Evolutionary conservation across 2,797 vertebrate species (phyloP), one percentile per base, ranked within the genome.

Genomic region (Glossophaga mutica): DNA sequence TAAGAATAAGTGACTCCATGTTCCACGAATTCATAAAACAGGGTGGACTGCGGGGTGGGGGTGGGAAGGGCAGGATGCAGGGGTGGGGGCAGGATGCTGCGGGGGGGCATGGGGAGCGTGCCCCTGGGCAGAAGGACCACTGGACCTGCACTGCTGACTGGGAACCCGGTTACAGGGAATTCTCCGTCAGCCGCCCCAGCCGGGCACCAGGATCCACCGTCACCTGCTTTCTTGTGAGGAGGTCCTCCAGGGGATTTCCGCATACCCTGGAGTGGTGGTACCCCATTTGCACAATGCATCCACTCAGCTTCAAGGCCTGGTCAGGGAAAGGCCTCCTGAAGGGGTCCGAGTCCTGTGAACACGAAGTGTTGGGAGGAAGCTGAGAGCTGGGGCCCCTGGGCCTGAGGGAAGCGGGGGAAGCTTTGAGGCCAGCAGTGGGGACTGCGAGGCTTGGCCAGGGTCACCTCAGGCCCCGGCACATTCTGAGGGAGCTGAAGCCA

Each of bases 1-100:
- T 96, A 78, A 24, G 78, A 93, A 39, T 15, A 79, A 67, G 71
- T 62, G 11, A 48, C 74, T 90, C 91, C 94, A 82, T 15, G 1
- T 74, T 78, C 37, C 39, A 46, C 0, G 0, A 62, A 1, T 37
- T 95, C 74, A 42, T 71, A 78, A 92, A 85, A n/a, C 34, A 76
- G 26, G 83, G 70, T 24, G 32, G 44, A 48, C 26, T 1, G 0
- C 14, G 34, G 44, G 46, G 76, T 9, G 3, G 29, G 29, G 19
- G 0, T 73, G 52, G 44, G 89, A 37, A 22, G 11, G 57, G 62
- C 5, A 2, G 22, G 18, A 12, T 26, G 46, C 16, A 22, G 50
- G 78, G 32, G 55, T 9, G 48, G 15, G 39, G 10, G 8, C 0
- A 0, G 62, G 24, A 10, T 14, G 11, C 3, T 0, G 22, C 11